Conservation (phyloP, 1,140 invertebrate species). For the Aphidius ervi region DNA sequence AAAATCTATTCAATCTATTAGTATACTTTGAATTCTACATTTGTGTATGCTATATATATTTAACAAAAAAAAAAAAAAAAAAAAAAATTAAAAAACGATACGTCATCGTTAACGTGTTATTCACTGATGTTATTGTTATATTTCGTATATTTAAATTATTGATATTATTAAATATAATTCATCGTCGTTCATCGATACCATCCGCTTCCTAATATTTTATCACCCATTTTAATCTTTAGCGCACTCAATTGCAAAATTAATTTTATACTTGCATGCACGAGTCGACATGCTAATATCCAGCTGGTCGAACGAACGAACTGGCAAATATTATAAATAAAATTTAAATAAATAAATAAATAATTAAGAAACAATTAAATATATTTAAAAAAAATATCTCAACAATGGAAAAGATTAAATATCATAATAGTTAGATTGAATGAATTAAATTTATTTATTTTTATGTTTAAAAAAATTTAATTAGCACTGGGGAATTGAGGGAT, state of each 20-base stretch:
- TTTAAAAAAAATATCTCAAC: not conserved
- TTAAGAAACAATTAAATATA: not conserved
- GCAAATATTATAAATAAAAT: conserved; percentile 4
- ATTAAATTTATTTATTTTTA: conserved; percentile 6
- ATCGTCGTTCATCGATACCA: conserved; percentile 21
- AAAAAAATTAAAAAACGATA: conserved; percentile 20
- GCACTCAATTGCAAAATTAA: conserved; percentile 1
- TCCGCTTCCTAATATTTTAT: conserved; percentile 13
- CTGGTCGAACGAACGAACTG: conserved; percentile 14
- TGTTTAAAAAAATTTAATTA: conserved; percentile 4
- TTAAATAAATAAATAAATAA: not conserved
- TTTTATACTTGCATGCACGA: too few species aligned
- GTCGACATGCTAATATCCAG: not conserved
- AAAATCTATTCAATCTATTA: not conserved
- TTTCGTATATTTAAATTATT: conserved; percentile 28
- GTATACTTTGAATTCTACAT: not conserved
- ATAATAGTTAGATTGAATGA: too few species aligned
- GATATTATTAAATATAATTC: conserved; percentile 23
- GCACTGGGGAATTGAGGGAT: conserved; percentile 18
- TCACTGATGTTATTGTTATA: conserved; percentile 27
- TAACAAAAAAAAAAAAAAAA: conserved; percentile 13
- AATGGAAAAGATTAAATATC: too few species aligned
- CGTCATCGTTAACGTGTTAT: conserved; percentile 26
- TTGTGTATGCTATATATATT: not conserved
- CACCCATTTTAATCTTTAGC: conserved; percentile 12